These are phyloP conservation scores for Nasonia oneida DNA, from an alignment of 2,888 invertebrate species.

Conservation along the genomic window DNA sequence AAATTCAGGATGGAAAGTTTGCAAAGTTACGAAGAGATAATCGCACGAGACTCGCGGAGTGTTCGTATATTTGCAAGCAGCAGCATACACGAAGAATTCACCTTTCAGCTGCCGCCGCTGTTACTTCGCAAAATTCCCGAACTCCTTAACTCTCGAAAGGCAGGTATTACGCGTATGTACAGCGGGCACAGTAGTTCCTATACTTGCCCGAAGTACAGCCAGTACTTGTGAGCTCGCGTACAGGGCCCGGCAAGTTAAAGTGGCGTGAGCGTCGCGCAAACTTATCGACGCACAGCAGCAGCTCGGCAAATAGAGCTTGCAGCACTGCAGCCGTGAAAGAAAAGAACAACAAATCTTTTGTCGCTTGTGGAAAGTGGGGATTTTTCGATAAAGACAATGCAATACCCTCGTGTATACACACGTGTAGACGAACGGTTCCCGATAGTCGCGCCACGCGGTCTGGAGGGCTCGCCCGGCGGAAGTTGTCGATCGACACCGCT, in stretches of 20 bases:
- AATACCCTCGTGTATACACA: background rate
- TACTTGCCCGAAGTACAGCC: slow-evolving; percentile 37
- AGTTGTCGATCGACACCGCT: slow-evolving; percentile 52
- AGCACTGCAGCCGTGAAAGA: background rate
- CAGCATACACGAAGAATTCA: slow-evolving; percentile 31
- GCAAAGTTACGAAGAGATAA: slow-evolving; percentile 43
- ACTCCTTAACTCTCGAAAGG: slow-evolving; percentile 41
- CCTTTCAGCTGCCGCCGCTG: background rate
- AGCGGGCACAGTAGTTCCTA: slow-evolving; percentile 2
- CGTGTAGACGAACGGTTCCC: background rate
- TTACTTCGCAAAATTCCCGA: slow-evolving; percentile 18
- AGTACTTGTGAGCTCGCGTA: slow-evolving; percentile 18
- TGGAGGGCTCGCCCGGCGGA: background rate
- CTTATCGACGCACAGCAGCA: slow-evolving; percentile 43
- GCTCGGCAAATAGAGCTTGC: background rate
- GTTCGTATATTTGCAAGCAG: slow-evolving; percentile 45
- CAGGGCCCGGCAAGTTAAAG: slow-evolving; percentile 35
- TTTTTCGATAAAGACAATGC: background rate
- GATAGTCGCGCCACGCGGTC: background rate
- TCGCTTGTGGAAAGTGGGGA: background rate
- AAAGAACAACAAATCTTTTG: background rate
- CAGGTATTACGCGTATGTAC: background rate
- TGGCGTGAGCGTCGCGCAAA: slow-evolving; percentile 38
- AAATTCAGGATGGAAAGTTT: slow-evolving; percentile 17
- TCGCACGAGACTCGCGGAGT: slow-evolving; percentile 31